Conservation (phyloP, 2,113 vertebrate species). For the Urocynchramus pylzowi region DNA sequence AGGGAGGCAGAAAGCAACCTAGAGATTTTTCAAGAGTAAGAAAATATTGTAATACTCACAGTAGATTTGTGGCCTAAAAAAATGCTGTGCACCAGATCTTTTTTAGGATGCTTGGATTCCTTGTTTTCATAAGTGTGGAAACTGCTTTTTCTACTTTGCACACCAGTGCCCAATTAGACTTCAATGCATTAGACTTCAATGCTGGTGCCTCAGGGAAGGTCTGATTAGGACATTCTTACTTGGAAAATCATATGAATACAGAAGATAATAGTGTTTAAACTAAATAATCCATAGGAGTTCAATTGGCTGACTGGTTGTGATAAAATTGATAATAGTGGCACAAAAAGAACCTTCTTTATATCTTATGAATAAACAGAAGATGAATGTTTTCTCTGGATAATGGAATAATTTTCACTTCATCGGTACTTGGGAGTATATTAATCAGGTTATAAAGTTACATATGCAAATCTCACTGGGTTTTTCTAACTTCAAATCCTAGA, state of each 20-base stretch:
- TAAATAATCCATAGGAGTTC: neutral
- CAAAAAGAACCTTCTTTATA: neutral
- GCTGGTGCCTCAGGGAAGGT: neutral
- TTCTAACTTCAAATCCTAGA: neutral
- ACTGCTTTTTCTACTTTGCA: neutral
- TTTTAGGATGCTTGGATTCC: neutral
- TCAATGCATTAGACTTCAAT: neutral
- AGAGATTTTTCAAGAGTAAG: neutral
- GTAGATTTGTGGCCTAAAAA: neutral
- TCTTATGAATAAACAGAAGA: neutral
- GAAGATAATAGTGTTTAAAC: neutral
- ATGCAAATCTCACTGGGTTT: neutral
- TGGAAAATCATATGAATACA: neutral
- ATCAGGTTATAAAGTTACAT: neutral
- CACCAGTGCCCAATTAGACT: neutral
- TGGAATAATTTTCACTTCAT: neutral
- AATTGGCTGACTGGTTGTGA: neutral
- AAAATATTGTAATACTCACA: neutral
- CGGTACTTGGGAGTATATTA: neutral
- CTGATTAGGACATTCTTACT: neutral
- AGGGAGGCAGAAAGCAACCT: neutral
- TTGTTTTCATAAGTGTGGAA: neutral
- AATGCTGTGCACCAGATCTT: neutral
- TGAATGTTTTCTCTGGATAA: neutral
- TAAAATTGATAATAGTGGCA: neutral